Evolutionary conservation across 2,113 vertebrate species (phyloP).

Genomic region (Phylloscopus trochilus): DNA sequence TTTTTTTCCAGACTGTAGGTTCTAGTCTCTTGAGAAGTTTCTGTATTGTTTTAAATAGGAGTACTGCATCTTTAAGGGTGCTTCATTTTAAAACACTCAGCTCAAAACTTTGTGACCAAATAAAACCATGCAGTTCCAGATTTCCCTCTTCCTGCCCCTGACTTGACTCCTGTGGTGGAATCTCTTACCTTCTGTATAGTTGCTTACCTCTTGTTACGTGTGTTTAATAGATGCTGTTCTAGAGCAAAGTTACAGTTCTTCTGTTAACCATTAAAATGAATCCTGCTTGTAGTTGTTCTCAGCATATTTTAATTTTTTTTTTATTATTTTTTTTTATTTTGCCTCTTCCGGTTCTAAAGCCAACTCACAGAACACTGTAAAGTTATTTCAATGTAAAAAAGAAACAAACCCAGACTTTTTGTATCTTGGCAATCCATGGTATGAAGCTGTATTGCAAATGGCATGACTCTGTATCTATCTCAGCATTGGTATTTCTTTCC

Average conservation of each 20-base stretch:
- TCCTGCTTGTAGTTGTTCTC: slow-evolving; percentile 44
- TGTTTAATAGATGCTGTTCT: slow-evolving; percentile 34
- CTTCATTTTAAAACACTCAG: slow-evolving; percentile 48
- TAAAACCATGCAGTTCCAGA: slow-evolving; percentile 29
- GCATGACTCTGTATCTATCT: slow-evolving; percentile 48
- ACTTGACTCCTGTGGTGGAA: slow-evolving; percentile 47
- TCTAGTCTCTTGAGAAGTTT: slow-evolving; percentile 54
- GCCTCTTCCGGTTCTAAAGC: slow-evolving; percentile 17
- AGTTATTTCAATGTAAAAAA: slow-evolving; percentile 46
- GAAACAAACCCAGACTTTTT: slow-evolving; percentile 5
- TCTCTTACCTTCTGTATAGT: slow-evolving; percentile 23
- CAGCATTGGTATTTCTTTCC: slow-evolving; percentile 47
- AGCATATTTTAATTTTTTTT: not conserved
- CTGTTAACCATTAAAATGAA: slow-evolving; percentile 32
- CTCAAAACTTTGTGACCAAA: slow-evolving; percentile 49
- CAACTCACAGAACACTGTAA: slow-evolving; percentile 34
- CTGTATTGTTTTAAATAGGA: slow-evolving; percentile 53
- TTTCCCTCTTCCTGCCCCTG: not conserved
- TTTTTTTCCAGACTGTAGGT: slow-evolving; percentile 40
- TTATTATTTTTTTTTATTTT: not conserved
- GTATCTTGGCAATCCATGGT: slow-evolving; percentile 49
- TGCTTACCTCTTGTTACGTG: slow-evolving; percentile 38
- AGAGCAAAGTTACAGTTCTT: slow-evolving; percentile 38
- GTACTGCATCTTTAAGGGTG: slow-evolving; percentile 53
- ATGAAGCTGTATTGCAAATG: slow-evolving; percentile 50